Conservation (phyloP, 2,113 vertebrate species). For the Brachyhypopomus occidentalis region DNA sequence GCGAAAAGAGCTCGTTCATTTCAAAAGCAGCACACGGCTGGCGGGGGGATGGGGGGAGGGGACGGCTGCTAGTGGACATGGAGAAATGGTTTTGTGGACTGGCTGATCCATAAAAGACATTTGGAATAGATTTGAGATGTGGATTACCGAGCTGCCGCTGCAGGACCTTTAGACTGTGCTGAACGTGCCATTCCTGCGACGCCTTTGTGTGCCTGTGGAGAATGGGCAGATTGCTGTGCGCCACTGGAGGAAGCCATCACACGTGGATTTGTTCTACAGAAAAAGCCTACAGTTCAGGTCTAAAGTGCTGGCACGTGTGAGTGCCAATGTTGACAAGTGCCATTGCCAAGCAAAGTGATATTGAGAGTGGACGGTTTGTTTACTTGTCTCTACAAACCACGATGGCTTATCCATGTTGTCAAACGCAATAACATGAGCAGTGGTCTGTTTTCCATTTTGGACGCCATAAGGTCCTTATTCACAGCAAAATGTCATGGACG, state of each 20-base stretch:
- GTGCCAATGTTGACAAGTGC: conserved; percentile 46
- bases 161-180: conserved; percentile 38
- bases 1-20: conserved; percentile 29
- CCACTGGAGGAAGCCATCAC: conserved; percentile 39
- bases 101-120: conserved; percentile 30
- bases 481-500: conserved; percentile 36
- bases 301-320: conserved; percentile 46
- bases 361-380: conserved; percentile 47
- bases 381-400: conserved; percentile 45
- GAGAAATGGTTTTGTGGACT: conserved; percentile 34
- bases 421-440: conserved; percentile 41
- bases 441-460: conserved; percentile 46
- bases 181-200: conserved; percentile 34
- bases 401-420: conserved; percentile 50
- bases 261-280: conserved; percentile 32
- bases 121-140: conserved; percentile 25
- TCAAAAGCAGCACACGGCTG: conserved; percentile 14
- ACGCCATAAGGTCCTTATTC: conserved; percentile 40
- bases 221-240: conserved; percentile 46
- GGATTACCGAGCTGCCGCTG: conserved; percentile 30
- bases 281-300: conserved; percentile 38
- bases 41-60: not conserved
- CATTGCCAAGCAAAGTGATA: conserved; percentile 49
- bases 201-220: conserved; percentile 13
- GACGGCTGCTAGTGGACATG: conserved; percentile 33